A percentile compares a stretch with the other conserved stretches of the same genome.
Conservation (phyloP, 2,888 invertebrate species). For the Xylophagus ater region DNA sequence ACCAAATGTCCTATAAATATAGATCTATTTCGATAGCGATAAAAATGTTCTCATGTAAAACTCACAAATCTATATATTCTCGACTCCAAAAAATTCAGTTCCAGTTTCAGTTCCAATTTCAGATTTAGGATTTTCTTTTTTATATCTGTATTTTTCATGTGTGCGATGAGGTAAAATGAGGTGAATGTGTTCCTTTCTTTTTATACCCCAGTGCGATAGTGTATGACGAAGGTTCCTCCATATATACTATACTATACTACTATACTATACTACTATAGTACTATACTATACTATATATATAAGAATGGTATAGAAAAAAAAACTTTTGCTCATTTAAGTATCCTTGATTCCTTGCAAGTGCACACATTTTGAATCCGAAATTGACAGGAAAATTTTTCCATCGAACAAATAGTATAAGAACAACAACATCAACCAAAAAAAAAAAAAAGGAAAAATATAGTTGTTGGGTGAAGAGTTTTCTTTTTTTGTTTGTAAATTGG, state of each 20-base stretch:
- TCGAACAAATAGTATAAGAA: too few relatives aligned
- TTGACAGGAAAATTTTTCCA: slow-evolving; percentile 1
- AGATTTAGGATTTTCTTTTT: too few relatives aligned
- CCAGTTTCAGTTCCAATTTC: background rate
- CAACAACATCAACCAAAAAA: too few relatives aligned
- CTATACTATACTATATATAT: background rate
- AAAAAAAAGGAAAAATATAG: too few relatives aligned
- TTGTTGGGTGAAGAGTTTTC: too few relatives aligned
- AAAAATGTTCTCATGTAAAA: too few relatives aligned
- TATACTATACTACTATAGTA: too few relatives aligned
- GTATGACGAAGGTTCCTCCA: background rate
- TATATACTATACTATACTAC: too few relatives aligned
- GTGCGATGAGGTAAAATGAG: background rate
- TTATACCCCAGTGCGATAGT: slow-evolving; percentile 3
- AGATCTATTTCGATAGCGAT: background rate
- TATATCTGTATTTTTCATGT: slow-evolving; percentile 5
- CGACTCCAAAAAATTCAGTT: background rate
- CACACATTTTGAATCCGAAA: slow-evolving; percentile 13
- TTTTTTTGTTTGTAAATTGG: too few relatives aligned
- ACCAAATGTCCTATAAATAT: background rate
- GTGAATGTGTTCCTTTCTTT: slow-evolving; percentile 4
- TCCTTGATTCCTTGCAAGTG: slow-evolving; percentile 16
- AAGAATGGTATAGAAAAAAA: background rate
- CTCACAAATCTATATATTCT: too few relatives aligned
- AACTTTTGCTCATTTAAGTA: slow-evolving; percentile 13